Conservation (phyloP, 2,113 vertebrate genomes). For the Scortum barcoo region DNA sequence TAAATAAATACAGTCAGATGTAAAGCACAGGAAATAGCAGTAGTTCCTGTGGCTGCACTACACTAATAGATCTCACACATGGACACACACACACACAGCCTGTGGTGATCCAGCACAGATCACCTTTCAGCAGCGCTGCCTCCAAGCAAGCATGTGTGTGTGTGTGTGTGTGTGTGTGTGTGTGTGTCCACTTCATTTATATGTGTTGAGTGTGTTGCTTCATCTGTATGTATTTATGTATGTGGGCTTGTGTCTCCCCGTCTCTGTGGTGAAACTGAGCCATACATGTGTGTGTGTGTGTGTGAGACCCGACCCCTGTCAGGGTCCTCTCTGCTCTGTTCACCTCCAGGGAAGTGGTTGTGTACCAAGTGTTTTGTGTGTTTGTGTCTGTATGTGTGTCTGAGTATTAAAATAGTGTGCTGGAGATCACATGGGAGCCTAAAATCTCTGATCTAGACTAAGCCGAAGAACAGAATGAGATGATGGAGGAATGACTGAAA, state of each 20-base stretch:
- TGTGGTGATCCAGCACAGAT: conserved; percentile 20
- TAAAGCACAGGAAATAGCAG: conserved; percentile 50
- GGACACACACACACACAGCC: not conserved
- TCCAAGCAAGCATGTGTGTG: not conserved
- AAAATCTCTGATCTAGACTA: not conserved
- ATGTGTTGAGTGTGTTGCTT: no score
- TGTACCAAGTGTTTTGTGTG: no score
- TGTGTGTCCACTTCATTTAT: not conserved
- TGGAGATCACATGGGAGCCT: not conserved
- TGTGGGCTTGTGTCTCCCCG: not conserved
- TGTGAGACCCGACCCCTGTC: not conserved
- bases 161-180: not conserved
- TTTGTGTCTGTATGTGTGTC: not conserved
- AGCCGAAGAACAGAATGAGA: not conserved
- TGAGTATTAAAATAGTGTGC: not conserved
- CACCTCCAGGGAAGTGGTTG: no score
- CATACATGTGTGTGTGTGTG: not conserved
- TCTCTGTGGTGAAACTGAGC: conserved; percentile 2
- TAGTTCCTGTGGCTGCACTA: conserved; percentile 25
- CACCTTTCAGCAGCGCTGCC: conserved; percentile 19
- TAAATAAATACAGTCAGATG: conserved; percentile 39
- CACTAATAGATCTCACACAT: conserved; percentile 35
- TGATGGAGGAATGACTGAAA: not conserved
- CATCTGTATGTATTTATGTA: not conserved
- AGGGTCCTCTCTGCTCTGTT: not conserved